These are phyloP conservation scores for Peromyscus polionotus DNA, from an alignment of 2,113 vertebrate genomes.

Conservation along the genomic window DNA sequence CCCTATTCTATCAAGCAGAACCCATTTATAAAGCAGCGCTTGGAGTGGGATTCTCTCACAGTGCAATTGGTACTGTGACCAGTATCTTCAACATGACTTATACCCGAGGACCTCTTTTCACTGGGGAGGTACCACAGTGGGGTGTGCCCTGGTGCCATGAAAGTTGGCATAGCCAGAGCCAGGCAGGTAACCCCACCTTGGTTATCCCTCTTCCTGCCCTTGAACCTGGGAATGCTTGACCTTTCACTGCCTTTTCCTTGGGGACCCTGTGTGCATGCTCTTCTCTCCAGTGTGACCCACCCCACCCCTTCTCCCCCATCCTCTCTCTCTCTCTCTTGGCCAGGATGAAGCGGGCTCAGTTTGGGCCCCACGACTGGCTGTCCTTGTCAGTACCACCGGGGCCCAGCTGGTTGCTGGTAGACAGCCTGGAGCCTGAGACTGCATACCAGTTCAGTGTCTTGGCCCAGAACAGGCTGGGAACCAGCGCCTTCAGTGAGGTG, in stretches of 20 bases:
- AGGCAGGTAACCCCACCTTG: background rate
- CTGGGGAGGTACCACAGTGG: background rate
- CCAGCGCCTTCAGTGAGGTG: constrained; percentile 99
- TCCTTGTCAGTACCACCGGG: constrained; percentile 95
- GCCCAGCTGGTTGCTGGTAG: constrained; percentile 95
- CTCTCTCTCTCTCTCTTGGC: constrained; percentile 61
- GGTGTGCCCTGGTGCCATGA: background rate
- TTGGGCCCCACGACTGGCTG: constrained; percentile 98
- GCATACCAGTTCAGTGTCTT: constrained; percentile 99
- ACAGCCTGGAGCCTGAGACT: constrained; percentile 96
- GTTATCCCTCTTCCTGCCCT: background rate
- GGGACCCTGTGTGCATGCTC: background rate
- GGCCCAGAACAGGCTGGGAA: constrained; percentile 99
- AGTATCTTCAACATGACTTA: background rate
- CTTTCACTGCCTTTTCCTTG: background rate
- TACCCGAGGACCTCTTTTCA: background rate
- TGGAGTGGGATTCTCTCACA: background rate
- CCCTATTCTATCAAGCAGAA: background rate
- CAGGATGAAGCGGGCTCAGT: constrained; percentile 98
- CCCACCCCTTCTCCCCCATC: constrained; percentile 60
- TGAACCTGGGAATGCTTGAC: background rate
- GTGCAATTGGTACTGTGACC: background rate
- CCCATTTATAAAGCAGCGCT: background rate
- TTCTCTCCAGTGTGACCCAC: constrained; percentile 75
- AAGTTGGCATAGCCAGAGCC: background rate